A percentile compares a stretch with the other conserved stretches of the same genome.
These are phyloP conservation scores for Semaprochilodus insignis DNA, from an alignment of 2,797 vertebrate genomes.

Conservation along the genomic window DNA sequence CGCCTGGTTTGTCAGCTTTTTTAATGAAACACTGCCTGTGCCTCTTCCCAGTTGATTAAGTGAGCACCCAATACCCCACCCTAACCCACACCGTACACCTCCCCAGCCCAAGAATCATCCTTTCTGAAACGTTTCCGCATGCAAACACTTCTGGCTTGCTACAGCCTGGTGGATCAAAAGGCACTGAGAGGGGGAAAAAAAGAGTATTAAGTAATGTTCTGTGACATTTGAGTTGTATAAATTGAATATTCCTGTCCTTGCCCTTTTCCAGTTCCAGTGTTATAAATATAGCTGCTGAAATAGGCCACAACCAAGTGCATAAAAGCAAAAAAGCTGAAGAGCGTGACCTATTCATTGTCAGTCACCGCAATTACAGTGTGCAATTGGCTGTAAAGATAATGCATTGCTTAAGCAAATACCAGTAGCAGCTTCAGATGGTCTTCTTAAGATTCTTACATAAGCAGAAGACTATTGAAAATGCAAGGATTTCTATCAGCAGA, in stretches of 20 bases:
- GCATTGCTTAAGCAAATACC: slow-evolving; percentile 7
- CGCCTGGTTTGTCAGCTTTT: slow-evolving; percentile 54
- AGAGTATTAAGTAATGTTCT: slow-evolving; percentile 54
- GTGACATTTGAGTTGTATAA: slow-evolving; percentile 64
- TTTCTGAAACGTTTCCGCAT: background rate
- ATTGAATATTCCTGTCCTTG: slow-evolving; percentile 57
- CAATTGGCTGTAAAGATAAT: slow-evolving; percentile 33
- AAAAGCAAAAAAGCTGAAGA: slow-evolving; percentile 19
- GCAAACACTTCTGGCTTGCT: slow-evolving; percentile 1
- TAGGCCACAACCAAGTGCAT: slow-evolving; percentile 29
- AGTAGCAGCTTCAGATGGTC: background rate
- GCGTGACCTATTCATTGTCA: slow-evolving; percentile 46
- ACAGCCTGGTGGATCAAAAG: slow-evolving; percentile 34
- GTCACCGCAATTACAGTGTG: slow-evolving; percentile 44
- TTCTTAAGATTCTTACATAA: slow-evolving; percentile 18
- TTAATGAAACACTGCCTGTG: slow-evolving; percentile 56
- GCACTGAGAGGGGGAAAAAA: slow-evolving; percentile 12
- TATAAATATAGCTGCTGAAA: slow-evolving; percentile 49
- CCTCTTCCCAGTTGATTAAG: slow-evolving; percentile 39
- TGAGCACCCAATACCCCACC: slow-evolving; percentile 6
- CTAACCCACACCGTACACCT: background rate
- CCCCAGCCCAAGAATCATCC: slow-evolving; percentile 3
- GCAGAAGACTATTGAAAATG: background rate
- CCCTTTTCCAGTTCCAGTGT: slow-evolving; percentile 57
- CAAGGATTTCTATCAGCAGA: background rate